These are phyloP conservation scores for Limnephilus lunatus DNA, from an alignment of 2,888 invertebrate species.

Conservation along the genomic window DNA sequence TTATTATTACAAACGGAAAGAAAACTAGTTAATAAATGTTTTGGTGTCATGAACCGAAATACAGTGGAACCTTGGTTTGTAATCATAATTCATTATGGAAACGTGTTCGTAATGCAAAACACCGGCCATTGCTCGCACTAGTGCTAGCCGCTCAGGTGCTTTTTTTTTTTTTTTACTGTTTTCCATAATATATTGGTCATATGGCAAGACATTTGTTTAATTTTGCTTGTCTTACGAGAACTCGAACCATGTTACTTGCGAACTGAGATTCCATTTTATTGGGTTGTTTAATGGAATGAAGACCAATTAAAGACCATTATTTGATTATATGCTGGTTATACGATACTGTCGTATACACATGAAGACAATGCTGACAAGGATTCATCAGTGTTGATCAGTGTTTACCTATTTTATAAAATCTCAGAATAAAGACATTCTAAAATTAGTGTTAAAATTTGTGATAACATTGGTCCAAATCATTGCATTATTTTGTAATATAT, in stretches of 20 bases:
- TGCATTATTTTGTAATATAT: conserved; percentile 54
- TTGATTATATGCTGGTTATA: not conserved
- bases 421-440: conserved; percentile 38
- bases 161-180: too few relatives aligned
- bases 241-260: too few relatives aligned
- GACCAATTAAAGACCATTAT: not conserved
- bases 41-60: not conserved
- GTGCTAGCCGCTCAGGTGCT: too few relatives aligned
- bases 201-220: too few relatives aligned
- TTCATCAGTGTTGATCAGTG: not conserved
- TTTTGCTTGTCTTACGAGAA: too few relatives aligned
- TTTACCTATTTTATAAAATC: not conserved
- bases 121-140: too few relatives aligned
- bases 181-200: too few relatives aligned
- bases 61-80: not conserved
- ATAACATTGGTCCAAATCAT: conserved; percentile 58
- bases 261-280: too few relatives aligned
- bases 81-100: too few relatives aligned
- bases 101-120: too few relatives aligned
- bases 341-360: not conserved
- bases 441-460: conserved; percentile 53
- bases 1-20: not conserved
- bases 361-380: not conserved
- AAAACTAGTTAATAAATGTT: not conserved
- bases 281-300: not conserved